Conservation (phyloP, 2,888 invertebrate species). For the Limnephilus rhombicus region DNA sequence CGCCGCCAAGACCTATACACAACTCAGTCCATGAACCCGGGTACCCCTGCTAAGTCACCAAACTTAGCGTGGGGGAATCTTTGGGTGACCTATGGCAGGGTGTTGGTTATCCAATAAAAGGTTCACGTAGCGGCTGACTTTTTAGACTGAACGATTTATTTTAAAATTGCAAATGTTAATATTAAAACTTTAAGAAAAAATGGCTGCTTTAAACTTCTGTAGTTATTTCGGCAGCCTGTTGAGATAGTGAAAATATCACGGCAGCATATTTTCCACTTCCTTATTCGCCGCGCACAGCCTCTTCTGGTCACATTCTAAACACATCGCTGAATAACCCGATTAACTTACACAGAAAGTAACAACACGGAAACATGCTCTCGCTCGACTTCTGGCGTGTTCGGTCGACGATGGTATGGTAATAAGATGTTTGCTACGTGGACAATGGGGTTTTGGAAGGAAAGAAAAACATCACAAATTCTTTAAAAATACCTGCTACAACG, state of each 20-base stretch:
- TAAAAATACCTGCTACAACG: background rate
- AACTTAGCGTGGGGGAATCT: too few relatives aligned
- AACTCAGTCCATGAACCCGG: too few relatives aligned
- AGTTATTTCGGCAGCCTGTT: background rate
- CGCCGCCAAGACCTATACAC: too few relatives aligned
- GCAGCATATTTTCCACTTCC: background rate
- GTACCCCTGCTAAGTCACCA: too few relatives aligned
- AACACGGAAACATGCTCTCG: background rate
- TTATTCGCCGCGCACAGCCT: background rate
- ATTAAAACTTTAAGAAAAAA: background rate
- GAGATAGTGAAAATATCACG: background rate
- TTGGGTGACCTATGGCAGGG: too few relatives aligned
- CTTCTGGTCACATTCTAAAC: background rate
- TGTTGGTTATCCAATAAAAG: too few relatives aligned
- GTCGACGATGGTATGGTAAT: too few relatives aligned
- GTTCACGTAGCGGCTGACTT: too few relatives aligned
- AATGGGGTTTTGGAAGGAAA: background rate
- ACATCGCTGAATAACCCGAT: background rate
- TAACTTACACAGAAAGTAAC: background rate
- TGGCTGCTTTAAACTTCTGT: too few relatives aligned
- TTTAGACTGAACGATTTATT: too few relatives aligned
- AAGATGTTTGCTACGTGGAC: background rate
- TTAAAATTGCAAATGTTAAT: too few relatives aligned
- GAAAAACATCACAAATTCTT: background rate
- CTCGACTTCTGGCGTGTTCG: background rate